Percentiles rank a stretch among this genome's conserved stretches.
Evolutionary conservation across 2,113 vertebrate species (phyloP).

Genomic region (Vulpes lagopus): DNA sequence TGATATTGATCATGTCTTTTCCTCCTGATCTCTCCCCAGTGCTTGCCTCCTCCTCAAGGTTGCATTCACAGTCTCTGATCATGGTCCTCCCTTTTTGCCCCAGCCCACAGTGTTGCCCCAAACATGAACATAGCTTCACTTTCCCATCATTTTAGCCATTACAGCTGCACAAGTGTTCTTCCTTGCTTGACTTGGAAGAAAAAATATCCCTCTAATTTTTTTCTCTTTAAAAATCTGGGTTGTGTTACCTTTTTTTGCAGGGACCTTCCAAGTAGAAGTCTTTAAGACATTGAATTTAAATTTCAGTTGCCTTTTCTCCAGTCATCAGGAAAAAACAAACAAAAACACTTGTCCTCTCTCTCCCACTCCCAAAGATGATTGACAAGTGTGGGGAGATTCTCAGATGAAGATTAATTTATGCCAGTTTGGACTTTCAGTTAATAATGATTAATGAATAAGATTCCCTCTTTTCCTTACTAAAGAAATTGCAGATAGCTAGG

Average conservation of each 20-base stretch:
- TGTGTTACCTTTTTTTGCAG: neutral
- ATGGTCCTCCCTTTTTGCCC: neutral
- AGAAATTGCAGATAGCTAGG: neutral
- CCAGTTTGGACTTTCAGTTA: neutral
- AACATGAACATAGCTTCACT: neutral
- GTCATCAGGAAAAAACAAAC: neutral
- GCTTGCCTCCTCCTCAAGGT: accelerated
- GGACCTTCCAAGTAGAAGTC: neutral
- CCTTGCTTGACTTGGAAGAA: neutral
- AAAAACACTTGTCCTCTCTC: neutral
- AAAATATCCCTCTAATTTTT: neutral
- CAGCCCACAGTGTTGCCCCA: neutral
- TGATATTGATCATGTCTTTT: neutral
- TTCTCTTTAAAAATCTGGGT: neutral
- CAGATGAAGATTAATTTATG: neutral
- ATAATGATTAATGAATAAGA: neutral
- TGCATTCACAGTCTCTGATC: neutral
- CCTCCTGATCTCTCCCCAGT: neutral
- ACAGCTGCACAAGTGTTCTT: neutral
- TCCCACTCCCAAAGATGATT: neutral
- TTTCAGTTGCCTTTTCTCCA: neutral
- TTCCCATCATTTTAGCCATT: neutral
- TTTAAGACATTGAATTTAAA: neutral
- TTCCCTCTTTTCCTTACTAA: neutral
- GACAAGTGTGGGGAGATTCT: neutral